Conservation (phyloP, 2,888 invertebrate species). For the Sturmia bella region DNA sequence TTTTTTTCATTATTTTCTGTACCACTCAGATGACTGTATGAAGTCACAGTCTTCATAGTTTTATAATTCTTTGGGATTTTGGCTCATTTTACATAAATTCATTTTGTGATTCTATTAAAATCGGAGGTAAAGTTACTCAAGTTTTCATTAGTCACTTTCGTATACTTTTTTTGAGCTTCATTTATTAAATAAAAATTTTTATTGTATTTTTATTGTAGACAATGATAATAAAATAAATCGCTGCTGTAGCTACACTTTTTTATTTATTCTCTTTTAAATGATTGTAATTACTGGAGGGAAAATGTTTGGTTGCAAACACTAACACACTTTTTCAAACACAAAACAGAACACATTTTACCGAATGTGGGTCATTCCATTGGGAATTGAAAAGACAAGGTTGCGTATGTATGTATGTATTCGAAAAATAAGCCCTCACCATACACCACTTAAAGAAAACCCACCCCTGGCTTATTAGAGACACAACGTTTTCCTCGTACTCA, state of each 20-base stretch:
- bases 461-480: background rate
- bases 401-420: background rate
- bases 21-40: no score
- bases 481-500: background rate
- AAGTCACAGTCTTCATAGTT: no score
- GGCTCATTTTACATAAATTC: no score
- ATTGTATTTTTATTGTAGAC: no score
- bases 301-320: slow-evolving; percentile 23
- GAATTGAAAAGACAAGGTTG: slow-evolving; percentile 74
- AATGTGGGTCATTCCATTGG: slow-evolving; percentile 81
- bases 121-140: no score
- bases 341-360: slow-evolving; percentile 31
- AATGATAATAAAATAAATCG: no score
- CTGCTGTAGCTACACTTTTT: slow-evolving; percentile 12
- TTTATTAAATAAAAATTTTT: no score
- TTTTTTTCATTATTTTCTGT: no score
- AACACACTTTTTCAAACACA: slow-evolving; percentile 34
- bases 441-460: background rate
- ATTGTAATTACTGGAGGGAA: background rate
- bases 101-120: no score
- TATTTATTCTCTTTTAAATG: slow-evolving; percentile 36
- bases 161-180: no score
- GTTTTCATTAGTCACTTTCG: no score
- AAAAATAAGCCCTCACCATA: background rate
- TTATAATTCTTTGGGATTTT: no score